Evolutionary conservation across 2,888 invertebrate genomes (phyloP).

Genomic region (Steinernema hermaphroditum): DNA sequence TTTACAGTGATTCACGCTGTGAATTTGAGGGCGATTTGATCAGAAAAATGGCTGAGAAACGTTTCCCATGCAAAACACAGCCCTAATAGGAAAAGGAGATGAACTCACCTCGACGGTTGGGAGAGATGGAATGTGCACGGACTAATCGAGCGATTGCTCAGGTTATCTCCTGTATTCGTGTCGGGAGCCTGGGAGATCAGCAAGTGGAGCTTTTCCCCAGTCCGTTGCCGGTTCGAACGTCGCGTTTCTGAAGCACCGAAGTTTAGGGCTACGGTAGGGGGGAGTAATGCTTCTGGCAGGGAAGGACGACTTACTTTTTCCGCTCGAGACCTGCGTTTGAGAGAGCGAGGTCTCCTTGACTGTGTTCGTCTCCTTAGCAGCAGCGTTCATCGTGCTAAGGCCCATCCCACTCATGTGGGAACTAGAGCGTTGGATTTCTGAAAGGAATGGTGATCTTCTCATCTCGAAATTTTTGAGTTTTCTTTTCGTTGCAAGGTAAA

Average conservation of each 20-base stretch:
- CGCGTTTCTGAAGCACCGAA: slow-evolving; percentile 9
- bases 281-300: too few species aligned
- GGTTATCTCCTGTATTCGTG: neutral
- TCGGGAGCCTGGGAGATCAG: slow-evolving; percentile 18
- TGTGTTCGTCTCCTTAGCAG: neutral
- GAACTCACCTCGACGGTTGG: slow-evolving; percentile 40
- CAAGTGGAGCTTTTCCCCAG: neutral
- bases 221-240: neutral
- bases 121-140: slow-evolving; percentile 39
- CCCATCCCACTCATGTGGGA: slow-evolving; percentile 63
- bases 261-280: too few species aligned
- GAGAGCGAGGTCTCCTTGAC: neutral
- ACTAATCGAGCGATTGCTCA: slow-evolving; percentile 29
- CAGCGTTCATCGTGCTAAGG: neutral
- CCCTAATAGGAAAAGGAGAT: too few species aligned
- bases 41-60: too few species aligned
- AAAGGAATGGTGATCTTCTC: too few species aligned
- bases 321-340: neutral
- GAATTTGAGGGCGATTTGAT: too few species aligned
- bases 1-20: too few species aligned
- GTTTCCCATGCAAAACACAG: too few species aligned
- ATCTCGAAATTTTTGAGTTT: too few species aligned
- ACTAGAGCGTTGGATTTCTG: slow-evolving; percentile 61
- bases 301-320: too few species aligned
- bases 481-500: too few species aligned